Base-by-base conservation (phyloP, 2,113 vertebrate genomes). In the Plestiodon gilberti region DNA sequence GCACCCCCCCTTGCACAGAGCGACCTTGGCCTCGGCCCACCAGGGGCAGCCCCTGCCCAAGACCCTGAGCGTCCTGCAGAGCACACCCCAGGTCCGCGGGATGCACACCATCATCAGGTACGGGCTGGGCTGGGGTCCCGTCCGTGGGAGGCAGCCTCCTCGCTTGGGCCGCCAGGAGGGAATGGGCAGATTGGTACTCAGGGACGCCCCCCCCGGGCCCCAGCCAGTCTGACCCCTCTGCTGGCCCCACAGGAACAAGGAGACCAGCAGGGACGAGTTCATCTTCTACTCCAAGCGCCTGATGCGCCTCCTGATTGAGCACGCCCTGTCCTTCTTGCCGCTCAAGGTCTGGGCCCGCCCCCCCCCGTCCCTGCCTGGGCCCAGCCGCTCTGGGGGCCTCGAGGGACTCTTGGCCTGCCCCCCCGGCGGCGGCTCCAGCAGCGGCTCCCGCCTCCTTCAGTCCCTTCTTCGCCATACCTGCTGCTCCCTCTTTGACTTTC, bases 91-190 rank as follows among this genome's bases (percentile, higher is more conserved):
- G 94, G 98, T 98, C 88, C 96, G 97, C 0, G 98, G 98, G 91
- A 97, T 98, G 97, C 98, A 98, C 96, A 98, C 98, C 87, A 98
- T 98, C 93, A 98, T 98, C 97, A 97, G 98, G 98, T 98, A 90
- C 40, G 2, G 82, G 11, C 18, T 40, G 4, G 40, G 43, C 17
- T 30, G 28, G 28, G 28, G 1, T 40, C 22, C 2, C 28, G 38
- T 38, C 35, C 28, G 6, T 57, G 55, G 55, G 55, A 48, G 43
- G 43, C 43, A n/a, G 55, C 55, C 55, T n/a, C n/a, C n/a, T n/a
- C n/a, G n/a, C n/a, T 20, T 33, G n/a, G 15, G 43, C 55, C 4
- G 55, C 11, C 5, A 57, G 13, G 55, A 57, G 55, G 55, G 55
- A 17, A 13, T 57, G 55, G 55, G 55, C 55, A 48, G 43, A 48